These are phyloP conservation scores for Pyrochroa serraticornis DNA, from an alignment of 2,888 invertebrate species.

Conservation along the genomic window DNA sequence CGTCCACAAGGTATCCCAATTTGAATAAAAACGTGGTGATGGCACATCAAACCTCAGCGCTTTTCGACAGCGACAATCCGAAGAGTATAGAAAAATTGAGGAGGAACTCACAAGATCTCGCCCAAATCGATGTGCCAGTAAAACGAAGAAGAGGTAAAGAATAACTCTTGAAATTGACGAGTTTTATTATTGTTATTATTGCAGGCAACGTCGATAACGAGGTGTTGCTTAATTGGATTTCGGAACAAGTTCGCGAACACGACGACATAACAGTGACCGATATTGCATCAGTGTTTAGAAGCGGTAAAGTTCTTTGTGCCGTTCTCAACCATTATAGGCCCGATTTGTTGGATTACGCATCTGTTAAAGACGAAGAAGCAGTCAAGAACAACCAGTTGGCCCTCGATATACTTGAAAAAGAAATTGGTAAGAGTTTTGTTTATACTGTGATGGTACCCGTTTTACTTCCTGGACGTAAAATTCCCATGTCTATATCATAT, in stretches of 20 bases:
- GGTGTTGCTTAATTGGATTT: constrained; percentile 78
- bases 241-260: constrained; percentile 72
- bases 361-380: constrained; percentile 68
- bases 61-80: constrained; percentile 76
- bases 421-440: constrained; percentile 68
- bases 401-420: constrained; percentile 85
- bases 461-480: no score
- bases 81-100: constrained; percentile 64
- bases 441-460: no score
- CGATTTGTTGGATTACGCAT: constrained; percentile 80
- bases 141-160: constrained; percentile 66
- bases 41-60: constrained; percentile 75
- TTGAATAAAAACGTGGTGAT: constrained; percentile 77
- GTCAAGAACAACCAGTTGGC: constrained; percentile 78
- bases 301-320: constrained; percentile 71
- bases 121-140: constrained; percentile 63
- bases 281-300: constrained; percentile 73
- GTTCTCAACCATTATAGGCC: constrained; percentile 88
- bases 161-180: not conserved
- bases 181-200: constrained; percentile 14
- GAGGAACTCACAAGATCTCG: constrained; percentile 38
- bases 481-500: no score
- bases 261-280: constrained; percentile 67
- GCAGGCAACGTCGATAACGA: constrained; percentile 65
- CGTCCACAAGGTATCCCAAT: constrained; percentile 85